Percentiles rank a stretch among this genome's conserved stretches.
Evolutionary conservation across 2,113 vertebrate genomes (phyloP).

Genomic region (Tonatia bakeri): DNA sequence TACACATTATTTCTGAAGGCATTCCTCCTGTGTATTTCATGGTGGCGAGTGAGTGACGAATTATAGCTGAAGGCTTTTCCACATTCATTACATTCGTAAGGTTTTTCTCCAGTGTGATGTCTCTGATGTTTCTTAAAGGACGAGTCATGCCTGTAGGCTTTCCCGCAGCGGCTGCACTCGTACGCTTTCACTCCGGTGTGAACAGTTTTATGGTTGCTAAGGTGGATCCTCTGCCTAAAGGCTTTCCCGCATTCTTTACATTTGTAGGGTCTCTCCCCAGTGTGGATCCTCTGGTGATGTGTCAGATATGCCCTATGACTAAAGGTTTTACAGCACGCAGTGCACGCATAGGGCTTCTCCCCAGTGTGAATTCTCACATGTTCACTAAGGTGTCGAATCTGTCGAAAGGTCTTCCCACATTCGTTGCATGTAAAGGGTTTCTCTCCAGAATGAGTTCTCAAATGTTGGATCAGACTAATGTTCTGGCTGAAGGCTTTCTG

Average conservation of each 20-base stretch:
- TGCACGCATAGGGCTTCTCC: conserved; percentile 70
- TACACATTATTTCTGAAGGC: neutral
- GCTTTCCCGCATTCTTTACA: conserved; percentile 75
- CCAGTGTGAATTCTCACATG: conserved; percentile 74
- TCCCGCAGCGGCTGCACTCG: conserved; percentile 68
- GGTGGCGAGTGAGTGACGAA: conserved; percentile 71
- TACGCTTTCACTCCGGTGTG: conserved; percentile 72
- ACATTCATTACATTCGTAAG: conserved; percentile 72
- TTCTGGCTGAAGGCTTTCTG: conserved; percentile 74
- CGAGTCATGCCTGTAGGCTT: conserved; percentile 71
- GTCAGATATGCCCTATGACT: conserved; percentile 70
- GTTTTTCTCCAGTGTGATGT: conserved; percentile 70
- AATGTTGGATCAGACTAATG: conserved; percentile 68
- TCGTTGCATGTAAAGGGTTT: conserved; percentile 69
- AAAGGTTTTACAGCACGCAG: conserved; percentile 70
- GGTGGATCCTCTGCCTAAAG: conserved; percentile 71
- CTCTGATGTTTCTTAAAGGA: conserved; percentile 73
- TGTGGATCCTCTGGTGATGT: conserved; percentile 72
- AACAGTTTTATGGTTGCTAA: conserved; percentile 72
- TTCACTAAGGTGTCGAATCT: conserved; percentile 69
- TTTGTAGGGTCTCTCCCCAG: conserved; percentile 73
- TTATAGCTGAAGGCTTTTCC: conserved; percentile 74
- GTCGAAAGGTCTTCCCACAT: conserved; percentile 73
- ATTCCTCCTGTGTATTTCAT: conserved; percentile 70
- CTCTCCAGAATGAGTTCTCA: conserved; percentile 74